Evolutionary conservation across 2,797 vertebrate genomes (phyloP).

Genomic region (Mormyrops attenuatus): DNA sequence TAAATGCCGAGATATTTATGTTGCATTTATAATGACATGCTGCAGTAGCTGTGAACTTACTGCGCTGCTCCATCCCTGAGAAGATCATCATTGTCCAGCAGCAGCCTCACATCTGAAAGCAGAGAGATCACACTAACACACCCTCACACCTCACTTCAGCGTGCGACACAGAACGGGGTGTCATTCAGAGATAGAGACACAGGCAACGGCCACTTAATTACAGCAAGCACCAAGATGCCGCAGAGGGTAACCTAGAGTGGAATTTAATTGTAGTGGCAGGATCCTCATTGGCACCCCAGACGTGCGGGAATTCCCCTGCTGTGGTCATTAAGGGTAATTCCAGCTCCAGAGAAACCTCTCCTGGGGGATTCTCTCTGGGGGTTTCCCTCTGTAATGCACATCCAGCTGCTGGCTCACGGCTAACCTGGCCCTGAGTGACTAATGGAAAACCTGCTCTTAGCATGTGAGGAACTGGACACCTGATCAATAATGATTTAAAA

Average conservation of each 20-base stretch:
- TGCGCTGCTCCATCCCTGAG: constrained; percentile 94
- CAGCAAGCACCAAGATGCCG: constrained; percentile 40
- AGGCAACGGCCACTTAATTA: constrained; percentile 34
- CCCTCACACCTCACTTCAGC: not conserved
- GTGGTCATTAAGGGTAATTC: constrained; percentile 11
- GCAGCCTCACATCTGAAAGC: constrained; percentile 85
- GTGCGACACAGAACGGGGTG: not conserved
- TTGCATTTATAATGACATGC: not conserved
- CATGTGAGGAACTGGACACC: not conserved
- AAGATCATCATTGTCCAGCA: constrained; percentile 94
- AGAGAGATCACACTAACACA: constrained; percentile 22
- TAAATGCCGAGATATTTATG: not conserved
- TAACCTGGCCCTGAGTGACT: not conserved
- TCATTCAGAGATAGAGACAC: constrained; percentile 20
- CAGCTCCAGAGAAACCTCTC: not conserved
- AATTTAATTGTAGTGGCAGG: constrained; percentile 33
- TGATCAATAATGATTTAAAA: not conserved
- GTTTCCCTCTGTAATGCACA: not conserved
- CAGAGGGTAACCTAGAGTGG: constrained; percentile 26
- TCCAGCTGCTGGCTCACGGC: not conserved
- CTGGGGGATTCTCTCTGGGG: not conserved
- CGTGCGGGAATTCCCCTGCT: constrained; percentile 5
- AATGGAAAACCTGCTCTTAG: constrained; percentile 1
- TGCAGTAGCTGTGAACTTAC: constrained; percentile 65
- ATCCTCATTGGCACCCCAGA: constrained; percentile 30